phyloP scores from a whole-genome alignment of 2,113 vertebrate genomes.

The Prionailurus bengalensis region DNA sequence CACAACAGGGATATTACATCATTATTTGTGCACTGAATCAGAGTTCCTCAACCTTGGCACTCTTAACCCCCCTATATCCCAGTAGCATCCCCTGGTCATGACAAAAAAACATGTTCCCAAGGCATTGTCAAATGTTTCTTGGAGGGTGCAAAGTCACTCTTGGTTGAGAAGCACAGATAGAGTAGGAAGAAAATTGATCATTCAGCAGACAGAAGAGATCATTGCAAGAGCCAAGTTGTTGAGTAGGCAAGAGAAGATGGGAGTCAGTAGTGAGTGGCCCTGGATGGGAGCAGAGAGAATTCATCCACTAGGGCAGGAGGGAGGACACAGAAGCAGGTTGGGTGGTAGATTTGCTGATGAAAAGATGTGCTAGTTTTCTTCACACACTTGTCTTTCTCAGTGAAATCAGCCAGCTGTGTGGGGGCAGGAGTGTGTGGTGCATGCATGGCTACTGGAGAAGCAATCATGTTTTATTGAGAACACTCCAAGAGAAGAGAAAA shows the following conservation, averaged over 20 bases:
- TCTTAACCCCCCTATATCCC: neutral
- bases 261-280: neutral
- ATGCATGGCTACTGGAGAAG: neutral
- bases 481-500: neutral
- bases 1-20: neutral
- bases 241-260: neutral
- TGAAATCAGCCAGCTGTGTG: neutral
- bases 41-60: neutral
- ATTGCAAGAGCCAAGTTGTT: neutral
- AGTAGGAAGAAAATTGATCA: neutral
- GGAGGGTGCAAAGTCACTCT: neutral
- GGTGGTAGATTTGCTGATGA: neutral
- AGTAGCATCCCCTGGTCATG: neutral
- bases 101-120: neutral
- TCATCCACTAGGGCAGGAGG: neutral
- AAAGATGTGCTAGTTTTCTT: neutral
- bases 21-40: neutral
- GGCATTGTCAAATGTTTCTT: neutral
- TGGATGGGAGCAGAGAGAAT: neutral
- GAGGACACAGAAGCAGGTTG: neutral
- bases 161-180: neutral
- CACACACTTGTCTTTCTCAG: neutral
- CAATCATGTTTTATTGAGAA: neutral
- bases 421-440: neutral
- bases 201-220: neutral